Evolutionary conservation across 2,797 vertebrate genomes (phyloP).

Genomic region (Enteromius radiatus): DNA sequence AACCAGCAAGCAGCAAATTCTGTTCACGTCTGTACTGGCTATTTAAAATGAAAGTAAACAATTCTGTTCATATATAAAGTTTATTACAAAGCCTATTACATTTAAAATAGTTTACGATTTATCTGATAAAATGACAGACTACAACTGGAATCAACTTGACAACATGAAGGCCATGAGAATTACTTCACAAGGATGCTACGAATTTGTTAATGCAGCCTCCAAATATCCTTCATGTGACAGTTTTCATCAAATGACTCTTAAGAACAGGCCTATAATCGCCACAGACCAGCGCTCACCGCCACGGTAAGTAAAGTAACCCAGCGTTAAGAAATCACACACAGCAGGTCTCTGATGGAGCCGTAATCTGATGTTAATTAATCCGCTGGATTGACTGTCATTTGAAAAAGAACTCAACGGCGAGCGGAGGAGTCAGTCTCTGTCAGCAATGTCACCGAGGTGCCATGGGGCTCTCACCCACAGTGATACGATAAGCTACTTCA

Average conservation of each 20-base stretch:
- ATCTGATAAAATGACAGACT: neutral
- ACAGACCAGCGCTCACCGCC: neutral
- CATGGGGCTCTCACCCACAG: slow-evolving; percentile 46
- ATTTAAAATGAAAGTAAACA: neutral
- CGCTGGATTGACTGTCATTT: slow-evolving; percentile 44
- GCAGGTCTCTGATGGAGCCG: slow-evolving; percentile 53
- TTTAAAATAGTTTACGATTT: neutral
- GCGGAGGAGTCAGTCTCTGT: slow-evolving; percentile 55
- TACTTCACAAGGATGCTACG: neutral
- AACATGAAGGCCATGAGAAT: neutral
- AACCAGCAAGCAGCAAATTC: neutral
- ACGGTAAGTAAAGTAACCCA: slow-evolving; percentile 18
- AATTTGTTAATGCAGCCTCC: slow-evolving; percentile 12
- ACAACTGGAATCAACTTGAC: neutral
- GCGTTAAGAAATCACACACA: slow-evolving; percentile 14
- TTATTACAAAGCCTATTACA: neutral
- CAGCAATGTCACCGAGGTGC: slow-evolving; percentile 39
- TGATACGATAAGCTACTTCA: slow-evolving; percentile 57
- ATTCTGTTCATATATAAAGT: neutral
- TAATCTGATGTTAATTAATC: slow-evolving; percentile 64
- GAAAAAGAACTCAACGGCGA: slow-evolving; percentile 17
- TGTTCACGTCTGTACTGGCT: neutral
- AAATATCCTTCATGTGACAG: slow-evolving; percentile 31
- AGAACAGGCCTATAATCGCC: slow-evolving; percentile 10
- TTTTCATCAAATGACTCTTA: slow-evolving; percentile 24